Evolutionary conservation across 2,797 vertebrate species (phyloP), one percentile per base, ranked within the genome.

Genomic region (Picus viridis): DNA sequence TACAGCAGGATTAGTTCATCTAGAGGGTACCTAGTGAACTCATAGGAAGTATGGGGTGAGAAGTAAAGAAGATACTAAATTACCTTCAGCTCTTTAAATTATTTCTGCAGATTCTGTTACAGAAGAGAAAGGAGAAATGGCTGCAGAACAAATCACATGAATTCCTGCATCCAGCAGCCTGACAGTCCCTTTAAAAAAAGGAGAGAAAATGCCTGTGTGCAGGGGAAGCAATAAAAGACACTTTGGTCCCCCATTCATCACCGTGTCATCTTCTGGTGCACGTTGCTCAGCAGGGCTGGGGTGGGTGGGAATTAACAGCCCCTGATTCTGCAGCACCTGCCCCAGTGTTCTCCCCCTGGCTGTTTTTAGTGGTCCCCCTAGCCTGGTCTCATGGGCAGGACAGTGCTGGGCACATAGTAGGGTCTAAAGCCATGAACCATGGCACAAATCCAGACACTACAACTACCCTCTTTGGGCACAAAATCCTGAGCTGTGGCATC

Each of bases 71-170:
- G 98, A 98, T 96, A 98, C 97, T 98, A 98, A 98, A 98, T 98
- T 98, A 98, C 98, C 98, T 98, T 98, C 70, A 97, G 97, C 95
- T 97, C 85, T 98, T 98, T 98, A 98, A 98, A 98, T 99, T 98
- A 98, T 98, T 98, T 98, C 98, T 98, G 98, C 98, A 98, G 98
- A 98, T 98, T 97, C 97, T 98, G 97, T 98, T 99, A 98, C 95
- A 97, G 97, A 97, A 98, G 97, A 94, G 97, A 97, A 97, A 96
- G 94, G 94, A 96, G 88, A 94, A 92, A 93, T 92, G 93, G 96
- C 98, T 98, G 96, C 97, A 97, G 98, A 98, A 98, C 98, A 97
- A 98, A 98, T 98, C 97, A 96, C 97, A 98, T 97, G 97, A 98
- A 98, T 98, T 96, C 98, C 97, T 98, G 96, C 98, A 98, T 98